These are phyloP conservation scores for Progne subis DNA, from an alignment of 2,113 vertebrate genomes.

Conservation along the genomic window DNA sequence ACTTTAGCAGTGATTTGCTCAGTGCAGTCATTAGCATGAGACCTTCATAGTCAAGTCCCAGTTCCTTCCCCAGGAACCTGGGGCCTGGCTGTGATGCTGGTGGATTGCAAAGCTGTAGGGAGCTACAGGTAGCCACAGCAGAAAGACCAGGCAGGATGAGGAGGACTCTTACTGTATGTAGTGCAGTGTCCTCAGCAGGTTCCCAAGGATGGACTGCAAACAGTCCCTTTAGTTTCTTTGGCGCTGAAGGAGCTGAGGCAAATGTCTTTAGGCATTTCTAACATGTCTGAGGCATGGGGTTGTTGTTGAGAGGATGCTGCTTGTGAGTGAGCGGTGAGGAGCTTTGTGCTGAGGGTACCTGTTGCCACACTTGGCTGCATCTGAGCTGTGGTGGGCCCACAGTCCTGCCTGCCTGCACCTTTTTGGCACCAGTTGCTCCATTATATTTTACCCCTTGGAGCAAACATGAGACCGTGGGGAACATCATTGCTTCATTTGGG, in stretches of 20 bases:
- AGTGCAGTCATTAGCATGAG: rapidly evolving
- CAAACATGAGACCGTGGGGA: neutral
- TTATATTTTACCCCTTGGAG: neutral
- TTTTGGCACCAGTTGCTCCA: neutral
- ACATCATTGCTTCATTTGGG: neutral
- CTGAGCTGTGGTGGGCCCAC: neutral
- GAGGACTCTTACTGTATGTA: rapidly evolving
- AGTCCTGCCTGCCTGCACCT: neutral
- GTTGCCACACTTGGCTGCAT: neutral
- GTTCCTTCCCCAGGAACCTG: rapidly evolving
- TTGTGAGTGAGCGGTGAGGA: neutral
- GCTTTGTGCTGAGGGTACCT: neutral
- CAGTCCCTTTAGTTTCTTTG: neutral
- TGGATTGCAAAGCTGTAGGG: neutral
- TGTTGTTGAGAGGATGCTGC: neutral
- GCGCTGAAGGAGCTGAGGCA: neutral
- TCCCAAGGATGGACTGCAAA: neutral
- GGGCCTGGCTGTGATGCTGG: neutral
- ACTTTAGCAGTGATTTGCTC: neutral
- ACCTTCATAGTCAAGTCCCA: rapidly evolving
- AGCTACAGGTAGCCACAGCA: rapidly evolving
- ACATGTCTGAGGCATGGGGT: neutral
- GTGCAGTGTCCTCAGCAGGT: neutral
- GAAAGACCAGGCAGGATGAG: neutral
- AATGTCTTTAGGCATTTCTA: neutral